Percentiles rank a stretch among this genome's conserved stretches.
phyloP scores from a whole-genome alignment of 2,888 invertebrate species.

The Polia nebulosa region DNA sequence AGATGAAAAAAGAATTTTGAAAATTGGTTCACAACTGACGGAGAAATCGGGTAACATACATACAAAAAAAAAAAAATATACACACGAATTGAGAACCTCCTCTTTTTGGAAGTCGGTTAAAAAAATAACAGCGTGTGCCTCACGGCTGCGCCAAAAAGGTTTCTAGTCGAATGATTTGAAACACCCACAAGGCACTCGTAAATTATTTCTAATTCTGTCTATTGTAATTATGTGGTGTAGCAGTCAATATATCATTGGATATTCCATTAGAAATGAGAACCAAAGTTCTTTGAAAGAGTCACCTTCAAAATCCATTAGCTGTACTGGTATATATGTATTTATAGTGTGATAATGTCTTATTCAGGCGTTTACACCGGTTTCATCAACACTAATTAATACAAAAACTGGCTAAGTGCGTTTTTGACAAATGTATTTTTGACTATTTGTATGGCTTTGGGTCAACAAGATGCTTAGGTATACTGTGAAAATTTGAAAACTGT shows the following conservation, averaged over 20 bases:
- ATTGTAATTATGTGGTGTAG: constrained; percentile 2
- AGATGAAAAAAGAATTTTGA: no score
- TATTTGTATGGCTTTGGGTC: no score
- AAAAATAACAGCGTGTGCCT: no score
- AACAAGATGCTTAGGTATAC: no score
- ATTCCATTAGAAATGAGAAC: neutral
- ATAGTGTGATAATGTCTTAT: constrained; percentile 3
- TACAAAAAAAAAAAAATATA: no score
- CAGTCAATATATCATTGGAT: constrained; percentile 6
- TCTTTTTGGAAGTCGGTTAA: no score
- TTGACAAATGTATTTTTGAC: neutral
- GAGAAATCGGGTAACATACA: no score
- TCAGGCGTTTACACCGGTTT: constrained; percentile 1
- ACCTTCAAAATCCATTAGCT: constrained; percentile 38
- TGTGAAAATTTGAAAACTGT: no score
- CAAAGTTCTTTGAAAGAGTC: neutral
- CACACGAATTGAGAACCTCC: no score
- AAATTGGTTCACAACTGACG: no score
- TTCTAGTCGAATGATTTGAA: neutral
- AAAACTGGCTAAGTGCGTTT: neutral
- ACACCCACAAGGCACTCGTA: neutral
- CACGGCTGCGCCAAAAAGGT: no score
- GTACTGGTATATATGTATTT: neutral
- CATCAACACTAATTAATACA: neutral
- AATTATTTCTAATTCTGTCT: neutral